Percentiles rank a stretch among this genome's conserved stretches.
phyloP scores from a whole-genome alignment of 2,797 vertebrate genomes.

The Emys orbicularis region DNA sequence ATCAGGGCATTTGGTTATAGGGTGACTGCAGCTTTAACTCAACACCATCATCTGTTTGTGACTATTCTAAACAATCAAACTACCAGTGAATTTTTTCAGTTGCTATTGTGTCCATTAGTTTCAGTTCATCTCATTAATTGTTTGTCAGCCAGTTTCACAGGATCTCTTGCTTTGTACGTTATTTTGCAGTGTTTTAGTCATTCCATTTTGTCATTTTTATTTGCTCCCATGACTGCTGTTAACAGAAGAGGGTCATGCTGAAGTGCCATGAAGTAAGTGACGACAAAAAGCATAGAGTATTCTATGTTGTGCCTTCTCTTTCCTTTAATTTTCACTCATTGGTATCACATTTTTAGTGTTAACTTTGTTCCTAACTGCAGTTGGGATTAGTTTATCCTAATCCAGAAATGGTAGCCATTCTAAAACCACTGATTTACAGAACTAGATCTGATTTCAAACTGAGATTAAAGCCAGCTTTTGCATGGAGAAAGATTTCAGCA shows the following conservation, averaged over 20 bases:
- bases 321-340: slow-evolving; percentile 31
- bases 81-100: background rate
- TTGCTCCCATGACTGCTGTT: slow-evolving; percentile 79
- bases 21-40: background rate
- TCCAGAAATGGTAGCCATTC: slow-evolving; percentile 67
- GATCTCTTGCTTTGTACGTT: slow-evolving; percentile 48
- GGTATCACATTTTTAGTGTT: slow-evolving; percentile 27
- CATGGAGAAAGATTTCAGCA: background rate
- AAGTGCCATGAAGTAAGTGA: slow-evolving; percentile 79
- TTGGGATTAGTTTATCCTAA: slow-evolving; percentile 55
- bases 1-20: accelerated
- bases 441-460: background rate
- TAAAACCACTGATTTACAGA: background rate
- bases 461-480: background rate
- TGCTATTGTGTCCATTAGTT: background rate
- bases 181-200: slow-evolving; percentile 72
- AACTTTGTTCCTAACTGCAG: background rate
- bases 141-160: slow-evolving; percentile 8
- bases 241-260: slow-evolving; percentile 81
- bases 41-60: background rate
- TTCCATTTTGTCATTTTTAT: slow-evolving; percentile 79
- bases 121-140: background rate
- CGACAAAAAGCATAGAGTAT: background rate
- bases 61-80: background rate
- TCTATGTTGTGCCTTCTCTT: slow-evolving; percentile 43